Conservation (phyloP, 1,140 invertebrate genomes). For the Orius insidiosus region DNA sequence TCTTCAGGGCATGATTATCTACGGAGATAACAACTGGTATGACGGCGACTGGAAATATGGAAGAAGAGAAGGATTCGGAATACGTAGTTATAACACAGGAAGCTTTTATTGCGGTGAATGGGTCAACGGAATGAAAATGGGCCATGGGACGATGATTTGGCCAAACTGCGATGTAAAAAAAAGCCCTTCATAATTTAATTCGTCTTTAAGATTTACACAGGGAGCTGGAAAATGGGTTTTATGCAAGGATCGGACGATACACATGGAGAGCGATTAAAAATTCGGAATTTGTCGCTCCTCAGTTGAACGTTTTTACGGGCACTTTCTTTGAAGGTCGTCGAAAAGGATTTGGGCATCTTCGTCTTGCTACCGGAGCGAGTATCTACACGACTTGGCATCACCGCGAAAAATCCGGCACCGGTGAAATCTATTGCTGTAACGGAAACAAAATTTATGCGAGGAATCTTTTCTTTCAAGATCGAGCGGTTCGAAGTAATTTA, state of each 20-base stretch:
- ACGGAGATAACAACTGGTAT: slow-evolving; percentile 31
- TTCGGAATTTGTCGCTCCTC: slow-evolving; percentile 30
- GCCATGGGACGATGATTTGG: slow-evolving; percentile 35
- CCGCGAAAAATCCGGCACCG: slow-evolving; percentile 13
- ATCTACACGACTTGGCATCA: slow-evolving; percentile 11
- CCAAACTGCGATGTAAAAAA: slow-evolving; percentile 32
- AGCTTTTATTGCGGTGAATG: slow-evolving; percentile 34
- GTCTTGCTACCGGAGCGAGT: slow-evolving; percentile 8
- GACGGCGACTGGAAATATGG: slow-evolving; percentile 32
- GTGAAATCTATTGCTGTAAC: slow-evolving; percentile 13
- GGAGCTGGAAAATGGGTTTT: slow-evolving; percentile 33
- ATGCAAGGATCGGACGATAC: slow-evolving; percentile 33
- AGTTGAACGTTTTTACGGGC: slow-evolving; percentile 31
- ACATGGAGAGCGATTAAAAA: slow-evolving; percentile 31
- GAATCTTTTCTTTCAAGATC: background rate
- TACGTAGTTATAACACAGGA: slow-evolving; percentile 23
- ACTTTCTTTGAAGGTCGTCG: slow-evolving; percentile 10
- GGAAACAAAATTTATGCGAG: background rate
- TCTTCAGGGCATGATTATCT: too few species aligned
- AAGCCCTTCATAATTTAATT: slow-evolving; percentile 2
- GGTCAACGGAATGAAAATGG: slow-evolving; percentile 29
- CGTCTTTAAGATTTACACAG: slow-evolving; percentile 31
- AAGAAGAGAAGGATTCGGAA: slow-evolving; percentile 22
- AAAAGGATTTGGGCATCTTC: slow-evolving; percentile 9
- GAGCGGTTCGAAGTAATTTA: too few species aligned